A percentile compares a stretch with the other conserved stretches of the same genome.
phyloP scores from a whole-genome alignment of 2,113 vertebrate genomes.

The Rhabdomys dilectus region DNA sequence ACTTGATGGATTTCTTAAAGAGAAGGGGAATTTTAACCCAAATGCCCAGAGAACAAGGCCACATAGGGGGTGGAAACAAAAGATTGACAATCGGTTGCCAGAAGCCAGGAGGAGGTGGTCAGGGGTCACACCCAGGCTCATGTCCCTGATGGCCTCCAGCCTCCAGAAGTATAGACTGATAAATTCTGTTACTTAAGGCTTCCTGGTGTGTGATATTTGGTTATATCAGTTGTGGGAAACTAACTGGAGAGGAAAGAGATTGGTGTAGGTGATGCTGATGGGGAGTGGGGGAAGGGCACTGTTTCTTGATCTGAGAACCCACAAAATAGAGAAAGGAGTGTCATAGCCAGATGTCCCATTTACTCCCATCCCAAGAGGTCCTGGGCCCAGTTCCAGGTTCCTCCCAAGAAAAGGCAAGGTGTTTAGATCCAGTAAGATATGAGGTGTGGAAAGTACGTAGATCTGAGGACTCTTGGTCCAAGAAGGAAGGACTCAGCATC shows the following conservation, averaged over 20 bases:
- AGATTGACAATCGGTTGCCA: neutral
- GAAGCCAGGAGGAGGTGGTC: neutral
- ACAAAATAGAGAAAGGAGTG: constrained; percentile 5
- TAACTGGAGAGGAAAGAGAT: neutral
- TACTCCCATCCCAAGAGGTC: neutral
- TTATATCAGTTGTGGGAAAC: neutral
- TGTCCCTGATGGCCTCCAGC: neutral
- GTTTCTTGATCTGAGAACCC: neutral
- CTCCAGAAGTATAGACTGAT: neutral
- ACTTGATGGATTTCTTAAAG: neutral
- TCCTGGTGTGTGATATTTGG: neutral
- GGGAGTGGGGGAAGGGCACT: neutral
- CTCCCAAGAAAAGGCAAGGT: neutral
- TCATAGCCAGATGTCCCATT: neutral
- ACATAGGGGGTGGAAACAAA: neutral
- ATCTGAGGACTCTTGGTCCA: neutral
- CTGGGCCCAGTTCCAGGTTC: neutral
- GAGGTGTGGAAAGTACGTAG: neutral
- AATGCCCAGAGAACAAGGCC: neutral
- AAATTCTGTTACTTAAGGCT: neutral
- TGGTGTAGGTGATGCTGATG: neutral
- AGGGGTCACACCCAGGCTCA: neutral
- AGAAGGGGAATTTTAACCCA: neutral
- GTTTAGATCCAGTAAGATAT: neutral
- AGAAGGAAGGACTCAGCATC: neutral